Evolutionary conservation across 2,888 invertebrate genomes (phyloP), one percentile per base, ranked within the genome.

Genomic region (Tromatobia lineatoria): DNA sequence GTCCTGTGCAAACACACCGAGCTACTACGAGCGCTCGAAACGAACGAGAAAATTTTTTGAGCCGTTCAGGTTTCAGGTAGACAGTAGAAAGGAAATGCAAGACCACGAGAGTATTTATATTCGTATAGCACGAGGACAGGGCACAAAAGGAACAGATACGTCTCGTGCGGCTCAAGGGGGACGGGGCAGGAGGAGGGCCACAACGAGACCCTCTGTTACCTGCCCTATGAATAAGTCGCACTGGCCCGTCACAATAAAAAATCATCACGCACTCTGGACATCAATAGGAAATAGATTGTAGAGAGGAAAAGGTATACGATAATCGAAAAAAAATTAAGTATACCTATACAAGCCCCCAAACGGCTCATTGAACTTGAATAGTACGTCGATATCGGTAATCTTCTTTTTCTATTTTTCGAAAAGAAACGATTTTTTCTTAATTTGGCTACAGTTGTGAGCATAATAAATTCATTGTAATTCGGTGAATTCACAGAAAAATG

Each of bases 1-100:
- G 80, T 82, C 86, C 87, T 85, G 77, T 76, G 74, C 87, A 87
- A 87, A 87, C 83, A 87, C 82, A 87, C 64, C 29, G 54, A 29
- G 47, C 47, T 47, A 38, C 47, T 47, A 38, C 38, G 52, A 42
- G n/a, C 13, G 34, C 59, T 76, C 75, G 29, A 75, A 45, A 78
- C 50, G 54, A 34, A 61, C 67, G 54, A 23, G 69, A 76, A 66
- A 74, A 77, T 75, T 76, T 76, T 81, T 74, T 66, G 73, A 70
- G 47, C 38, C 42, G 70, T 70, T 61, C 57, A 13, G 64, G 64
- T 66, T 61, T 61, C 59, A 61, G 29, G 66, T 54, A 54, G 18
- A 15, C 25, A 66, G 54, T 83, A 18, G 18, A 67, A 69, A 34
- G 45, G 25, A 67, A 77, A 67, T 45, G 34, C 38, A 42, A 10